These are phyloP conservation scores for Tragulus kanchil DNA, from an alignment of 2,113 vertebrate genomes.

Conservation along the genomic window DNA sequence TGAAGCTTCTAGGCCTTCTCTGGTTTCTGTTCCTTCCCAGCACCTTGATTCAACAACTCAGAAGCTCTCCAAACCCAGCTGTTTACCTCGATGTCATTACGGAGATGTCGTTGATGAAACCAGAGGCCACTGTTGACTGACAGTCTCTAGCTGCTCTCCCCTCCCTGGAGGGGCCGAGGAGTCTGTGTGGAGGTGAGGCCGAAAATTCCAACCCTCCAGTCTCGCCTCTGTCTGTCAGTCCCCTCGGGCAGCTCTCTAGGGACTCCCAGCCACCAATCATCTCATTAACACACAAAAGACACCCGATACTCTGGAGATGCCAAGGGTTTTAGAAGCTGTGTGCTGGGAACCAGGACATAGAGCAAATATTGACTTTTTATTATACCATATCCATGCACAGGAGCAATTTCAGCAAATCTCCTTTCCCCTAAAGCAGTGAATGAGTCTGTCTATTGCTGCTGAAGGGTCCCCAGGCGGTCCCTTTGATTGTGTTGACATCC, in stretches of 20 bases:
- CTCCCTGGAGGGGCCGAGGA: not conserved
- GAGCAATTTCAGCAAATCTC: not conserved
- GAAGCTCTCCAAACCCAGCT: not conserved
- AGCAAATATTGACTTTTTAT: conserved; percentile 38
- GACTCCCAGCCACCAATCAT: not conserved
- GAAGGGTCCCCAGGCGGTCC: not conserved
- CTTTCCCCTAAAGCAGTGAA: not conserved
- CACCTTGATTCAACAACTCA: not conserved
- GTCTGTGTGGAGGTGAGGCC: not conserved
- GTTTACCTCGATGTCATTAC: not conserved
- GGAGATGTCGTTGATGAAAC: not conserved
- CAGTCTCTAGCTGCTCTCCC: not conserved
- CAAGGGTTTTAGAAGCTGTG: not conserved
- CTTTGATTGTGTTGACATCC: not conserved
- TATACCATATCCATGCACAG: not conserved
- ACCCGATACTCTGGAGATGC: not conserved
- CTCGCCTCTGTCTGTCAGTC: not conserved
- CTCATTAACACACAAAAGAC: conserved; percentile 47
- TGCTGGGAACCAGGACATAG: not conserved
- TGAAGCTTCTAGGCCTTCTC: not conserved
- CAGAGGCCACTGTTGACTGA: not conserved
- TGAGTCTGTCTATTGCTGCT: not conserved
- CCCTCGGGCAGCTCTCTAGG: not conserved
- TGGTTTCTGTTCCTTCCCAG: not conserved
- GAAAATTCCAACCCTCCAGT: not conserved